phyloP scores from a whole-genome alignment of 2,888 invertebrate species.

The Phyllotreta cruciferae region DNA sequence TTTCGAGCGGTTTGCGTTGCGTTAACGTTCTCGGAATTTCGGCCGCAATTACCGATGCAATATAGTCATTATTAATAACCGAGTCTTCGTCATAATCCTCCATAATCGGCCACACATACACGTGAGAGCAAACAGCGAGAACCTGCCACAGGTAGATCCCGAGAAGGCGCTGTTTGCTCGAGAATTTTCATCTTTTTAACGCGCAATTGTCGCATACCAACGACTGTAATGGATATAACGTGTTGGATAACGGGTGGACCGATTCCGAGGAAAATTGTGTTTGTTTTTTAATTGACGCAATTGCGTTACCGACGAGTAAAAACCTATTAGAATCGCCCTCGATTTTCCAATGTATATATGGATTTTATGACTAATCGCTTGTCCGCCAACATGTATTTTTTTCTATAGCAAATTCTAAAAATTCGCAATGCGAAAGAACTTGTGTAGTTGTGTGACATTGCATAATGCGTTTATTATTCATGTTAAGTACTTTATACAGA shows the following conservation, averaged over 20 bases:
- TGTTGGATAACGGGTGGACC: slow-evolving; percentile 9
- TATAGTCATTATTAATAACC: too few relatives aligned
- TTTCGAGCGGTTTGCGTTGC: too few relatives aligned
- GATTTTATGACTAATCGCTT: slow-evolving; percentile 3
- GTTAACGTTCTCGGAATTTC: too few relatives aligned
- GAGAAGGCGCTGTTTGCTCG: neutral
- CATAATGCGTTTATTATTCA: too few relatives aligned
- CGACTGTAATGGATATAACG: neutral
- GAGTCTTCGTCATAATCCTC: too few relatives aligned
- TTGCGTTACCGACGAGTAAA: neutral
- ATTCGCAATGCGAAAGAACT: neutral
- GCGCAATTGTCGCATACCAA: neutral
- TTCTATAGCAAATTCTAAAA: slow-evolving; percentile 1
- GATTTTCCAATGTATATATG: too few relatives aligned
- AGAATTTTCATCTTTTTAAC: slow-evolving; percentile 7
- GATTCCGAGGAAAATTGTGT: neutral
- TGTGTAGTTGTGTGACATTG: neutral
- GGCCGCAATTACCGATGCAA: too few relatives aligned
- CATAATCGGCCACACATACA: too few relatives aligned
- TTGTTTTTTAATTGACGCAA: slow-evolving; percentile 1
- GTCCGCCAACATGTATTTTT: slow-evolving; percentile 2
- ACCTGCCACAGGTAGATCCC: slow-evolving; percentile 8
- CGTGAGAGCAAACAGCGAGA: too few relatives aligned
- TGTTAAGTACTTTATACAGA: too few relatives aligned
- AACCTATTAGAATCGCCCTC: too few relatives aligned